Evolutionary conservation across 1,140 invertebrate genomes (phyloP).

Genomic region (Campoletis sonorensis): DNA sequence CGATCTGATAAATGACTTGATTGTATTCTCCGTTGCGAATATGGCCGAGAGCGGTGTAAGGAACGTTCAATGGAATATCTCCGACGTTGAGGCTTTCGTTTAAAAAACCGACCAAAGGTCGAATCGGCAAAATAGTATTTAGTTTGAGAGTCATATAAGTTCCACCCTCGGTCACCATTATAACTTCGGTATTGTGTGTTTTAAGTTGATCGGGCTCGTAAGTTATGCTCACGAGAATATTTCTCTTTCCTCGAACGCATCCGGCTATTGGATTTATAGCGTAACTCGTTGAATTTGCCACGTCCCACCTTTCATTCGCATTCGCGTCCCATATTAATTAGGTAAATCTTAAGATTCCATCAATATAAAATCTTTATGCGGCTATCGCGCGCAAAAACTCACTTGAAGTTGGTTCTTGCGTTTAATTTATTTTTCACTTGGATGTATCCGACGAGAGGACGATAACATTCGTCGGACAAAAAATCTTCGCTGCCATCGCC

Average conservation of each 20-base stretch:
- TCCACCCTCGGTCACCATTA: slow-evolving; percentile 49
- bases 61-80: slow-evolving; percentile 57
- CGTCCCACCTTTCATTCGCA: slow-evolving; percentile 61
- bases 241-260: slow-evolving; percentile 51
- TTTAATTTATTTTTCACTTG: slow-evolving; percentile 55
- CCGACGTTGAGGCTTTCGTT: slow-evolving; percentile 49
- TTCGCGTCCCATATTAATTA: too few relatives aligned
- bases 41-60: slow-evolving; percentile 43
- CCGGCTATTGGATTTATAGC: slow-evolving; percentile 56
- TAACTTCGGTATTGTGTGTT: slow-evolving; percentile 32
- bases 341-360: too few relatives aligned
- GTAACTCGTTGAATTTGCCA: slow-evolving; percentile 51
- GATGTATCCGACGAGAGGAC: slow-evolving; percentile 38
- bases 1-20: slow-evolving; percentile 53
- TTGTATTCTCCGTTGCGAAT: slow-evolving; percentile 54
- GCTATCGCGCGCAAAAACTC: background rate
- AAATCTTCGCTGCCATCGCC: slow-evolving; percentile 43
- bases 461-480: slow-evolving; percentile 50
- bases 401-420: slow-evolving; percentile 50
- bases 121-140: background rate
- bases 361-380: too few relatives aligned
- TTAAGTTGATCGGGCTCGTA: slow-evolving; percentile 47
- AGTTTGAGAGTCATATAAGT: slow-evolving; percentile 41
- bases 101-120: slow-evolving; percentile 47
- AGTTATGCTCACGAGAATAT: slow-evolving; percentile 43